phyloP scores from a whole-genome alignment of 2,888 invertebrate species.

The Hirtodrosophila histrioides region DNA sequence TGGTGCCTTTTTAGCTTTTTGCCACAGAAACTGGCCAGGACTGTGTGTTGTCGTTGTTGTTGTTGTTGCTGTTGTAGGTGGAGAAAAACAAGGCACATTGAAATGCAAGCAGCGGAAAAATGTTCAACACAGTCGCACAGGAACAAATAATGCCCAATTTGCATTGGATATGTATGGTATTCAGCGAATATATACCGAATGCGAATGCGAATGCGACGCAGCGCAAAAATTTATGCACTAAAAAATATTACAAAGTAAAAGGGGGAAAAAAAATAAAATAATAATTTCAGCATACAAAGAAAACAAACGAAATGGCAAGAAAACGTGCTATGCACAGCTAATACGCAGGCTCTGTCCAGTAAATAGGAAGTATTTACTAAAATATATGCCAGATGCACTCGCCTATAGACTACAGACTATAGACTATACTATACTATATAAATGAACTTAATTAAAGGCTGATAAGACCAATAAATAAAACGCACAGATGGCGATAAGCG shows the following conservation, averaged over 20 bases:
- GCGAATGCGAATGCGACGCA: constrained; percentile 37
- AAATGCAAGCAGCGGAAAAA: constrained; percentile 78
- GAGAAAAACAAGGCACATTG: constrained; percentile 57
- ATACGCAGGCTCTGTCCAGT: constrained; percentile 34
- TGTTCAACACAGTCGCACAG: constrained; percentile 70
- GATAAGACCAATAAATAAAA: constrained; percentile 56
- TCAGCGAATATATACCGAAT: constrained; percentile 41
- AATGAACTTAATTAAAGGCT: constrained; percentile 64
- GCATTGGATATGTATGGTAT: constrained; percentile 67
- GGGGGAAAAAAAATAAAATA: constrained; percentile 5
- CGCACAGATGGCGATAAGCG: constrained; percentile 43
- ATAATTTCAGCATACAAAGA: constrained; percentile 17
- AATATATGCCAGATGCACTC: constrained; percentile 25
- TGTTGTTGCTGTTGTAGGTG: constrained; percentile 22
- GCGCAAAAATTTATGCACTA: constrained; percentile 50
- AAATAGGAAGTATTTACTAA: constrained; percentile 67
- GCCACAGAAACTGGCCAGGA: constrained; percentile 36
- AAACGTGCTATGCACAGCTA: constrained; percentile 61
- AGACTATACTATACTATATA: constrained; percentile 16
- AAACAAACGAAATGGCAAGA: constrained; percentile 14
- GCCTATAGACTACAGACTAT: constrained; percentile 1
- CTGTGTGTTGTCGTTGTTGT: constrained; percentile 30
- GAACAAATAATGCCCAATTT: constrained; percentile 78
- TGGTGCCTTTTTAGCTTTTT: constrained; percentile 62
- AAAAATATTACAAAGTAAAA: constrained; percentile 43